These are phyloP conservation scores for Dendrocopos noguchii DNA, from an alignment of 2,113 vertebrate species.

Conservation along the genomic window DNA sequence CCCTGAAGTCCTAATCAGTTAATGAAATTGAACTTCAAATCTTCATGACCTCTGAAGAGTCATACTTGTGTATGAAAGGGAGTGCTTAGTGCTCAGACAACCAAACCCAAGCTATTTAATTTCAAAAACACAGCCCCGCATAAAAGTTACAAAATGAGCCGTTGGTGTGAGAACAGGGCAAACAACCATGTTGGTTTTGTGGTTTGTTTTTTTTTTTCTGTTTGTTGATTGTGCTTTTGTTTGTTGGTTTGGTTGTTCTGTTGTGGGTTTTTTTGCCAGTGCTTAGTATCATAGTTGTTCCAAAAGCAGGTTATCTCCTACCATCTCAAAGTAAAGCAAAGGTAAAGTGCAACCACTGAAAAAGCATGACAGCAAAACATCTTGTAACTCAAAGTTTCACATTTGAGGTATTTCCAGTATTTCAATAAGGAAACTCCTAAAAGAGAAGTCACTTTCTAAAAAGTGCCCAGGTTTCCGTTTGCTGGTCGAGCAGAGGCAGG, in stretches of 20 bases:
- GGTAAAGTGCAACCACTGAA: background rate
- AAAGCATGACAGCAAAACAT: background rate
- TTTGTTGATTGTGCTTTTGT: no score
- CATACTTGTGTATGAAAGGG: background rate
- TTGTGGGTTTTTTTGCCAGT: background rate
- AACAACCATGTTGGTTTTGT: fast-evolving
- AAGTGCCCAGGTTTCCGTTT: background rate
- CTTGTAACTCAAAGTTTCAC: background rate
- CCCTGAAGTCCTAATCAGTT: fast-evolving
- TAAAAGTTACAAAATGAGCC: background rate
- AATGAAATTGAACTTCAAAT: background rate
- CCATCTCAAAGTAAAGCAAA: background rate
- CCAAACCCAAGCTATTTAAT: background rate
- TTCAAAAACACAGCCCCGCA: background rate
- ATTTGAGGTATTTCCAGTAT: background rate
- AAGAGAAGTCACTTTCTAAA: background rate
- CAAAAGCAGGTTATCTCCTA: background rate
- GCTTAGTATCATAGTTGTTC: background rate
- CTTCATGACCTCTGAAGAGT: background rate
- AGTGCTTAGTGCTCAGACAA: background rate
- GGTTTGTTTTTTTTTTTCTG: no score
- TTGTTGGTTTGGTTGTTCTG: background rate
- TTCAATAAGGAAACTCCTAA: background rate
- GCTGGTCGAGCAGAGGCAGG: background rate
- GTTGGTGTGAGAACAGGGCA: fast-evolving